Base-by-base conservation (phyloP, 2,113 vertebrate species). In the Oostethus manadensis region DNA sequence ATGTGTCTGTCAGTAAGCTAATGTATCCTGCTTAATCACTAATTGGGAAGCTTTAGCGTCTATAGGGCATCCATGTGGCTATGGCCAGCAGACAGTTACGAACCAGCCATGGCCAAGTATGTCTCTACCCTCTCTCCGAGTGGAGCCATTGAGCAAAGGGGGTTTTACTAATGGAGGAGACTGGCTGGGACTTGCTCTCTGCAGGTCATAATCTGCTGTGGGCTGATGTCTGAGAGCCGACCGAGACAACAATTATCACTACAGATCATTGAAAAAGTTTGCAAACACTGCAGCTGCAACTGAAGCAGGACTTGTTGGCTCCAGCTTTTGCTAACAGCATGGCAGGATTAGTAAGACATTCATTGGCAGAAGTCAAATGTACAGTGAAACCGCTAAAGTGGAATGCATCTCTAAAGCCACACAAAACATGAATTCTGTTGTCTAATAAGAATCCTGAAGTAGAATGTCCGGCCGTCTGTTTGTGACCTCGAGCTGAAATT, bases 1-100 rank as follows among this genome's bases (percentile, higher is more conserved):
- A 82, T 79, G 83, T 75, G 84, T 86, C 83, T 88, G 83, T 66
- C 76, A 76, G 70, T 71, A 66, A 75, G 71, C 78, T 79, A 80
- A 83, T 88, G 82, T 86, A 80, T 87, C 78, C 80, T 29, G 38
- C 68, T 78, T 65, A 73, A 58, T 85, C 75, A 66, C 71, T 80
- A 63, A 74, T 74, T 82, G 71, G 72, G 74, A 81, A 76, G 67
- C 72, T 74, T 81, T 72, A 62, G 82, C 73, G 71, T 81, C 79
- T 77, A 56, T 74, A 56, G 58, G 76, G 73, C 76, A 55, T 81
- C 77, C 77, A 51, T 84, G 83, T 81, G 79, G 82, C 81, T 73
- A 57, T 66, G 58, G 72, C 72, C 72, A 67, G 75, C 75, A 85
- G 84, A 83, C 84, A 85, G 71, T 44, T 53, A 6, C 9, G 44